Conservation (phyloP, 2,888 invertebrate species). For the Aspidapion aeneum region DNA sequence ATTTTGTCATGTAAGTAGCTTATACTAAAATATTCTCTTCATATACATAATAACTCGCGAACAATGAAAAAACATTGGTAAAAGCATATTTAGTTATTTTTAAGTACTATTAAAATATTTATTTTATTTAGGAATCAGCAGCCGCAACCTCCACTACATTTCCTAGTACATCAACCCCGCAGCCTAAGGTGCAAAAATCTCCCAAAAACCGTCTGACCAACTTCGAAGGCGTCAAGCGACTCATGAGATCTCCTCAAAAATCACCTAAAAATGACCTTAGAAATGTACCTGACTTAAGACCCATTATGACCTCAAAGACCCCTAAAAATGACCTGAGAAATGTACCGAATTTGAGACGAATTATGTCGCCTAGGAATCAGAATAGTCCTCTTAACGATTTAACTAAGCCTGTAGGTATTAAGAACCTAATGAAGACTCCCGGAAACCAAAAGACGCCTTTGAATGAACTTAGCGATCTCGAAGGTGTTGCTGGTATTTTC, state of each 20-base stretch:
- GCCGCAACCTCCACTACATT: too few species aligned
- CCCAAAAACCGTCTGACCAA: constrained; percentile 31
- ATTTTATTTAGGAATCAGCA: too few species aligned
- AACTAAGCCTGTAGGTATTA: constrained; percentile 22
- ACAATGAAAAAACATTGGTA: too few species aligned
- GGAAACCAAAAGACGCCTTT: constrained; percentile 18
- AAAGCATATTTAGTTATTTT: too few species aligned
- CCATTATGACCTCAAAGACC: constrained; percentile 29
- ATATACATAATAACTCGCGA: too few species aligned
- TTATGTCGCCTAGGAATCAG: constrained; percentile 21
- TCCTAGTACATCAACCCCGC: neutral
- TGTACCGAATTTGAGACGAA: constrained; percentile 17
- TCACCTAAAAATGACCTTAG: constrained; percentile 31
- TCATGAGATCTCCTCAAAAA: constrained; percentile 31
- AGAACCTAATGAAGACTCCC: constrained; percentile 29
- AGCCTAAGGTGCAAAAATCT: constrained; percentile 18
- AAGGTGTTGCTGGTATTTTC: constrained; percentile 33
- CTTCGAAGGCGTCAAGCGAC: constrained; percentile 30
- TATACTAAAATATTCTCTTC: too few species aligned
- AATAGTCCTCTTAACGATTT: constrained; percentile 30
- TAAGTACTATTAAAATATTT: too few species aligned
- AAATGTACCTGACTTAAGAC: constrained; percentile 29
- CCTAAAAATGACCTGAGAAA: constrained; percentile 28
- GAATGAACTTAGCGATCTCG: constrained; percentile 30
- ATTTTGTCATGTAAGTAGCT: too few species aligned